Evolutionary conservation across 2,113 vertebrate species (phyloP), one percentile per base, ranked within the genome.

Genomic region (Neotoma lepida): DNA sequence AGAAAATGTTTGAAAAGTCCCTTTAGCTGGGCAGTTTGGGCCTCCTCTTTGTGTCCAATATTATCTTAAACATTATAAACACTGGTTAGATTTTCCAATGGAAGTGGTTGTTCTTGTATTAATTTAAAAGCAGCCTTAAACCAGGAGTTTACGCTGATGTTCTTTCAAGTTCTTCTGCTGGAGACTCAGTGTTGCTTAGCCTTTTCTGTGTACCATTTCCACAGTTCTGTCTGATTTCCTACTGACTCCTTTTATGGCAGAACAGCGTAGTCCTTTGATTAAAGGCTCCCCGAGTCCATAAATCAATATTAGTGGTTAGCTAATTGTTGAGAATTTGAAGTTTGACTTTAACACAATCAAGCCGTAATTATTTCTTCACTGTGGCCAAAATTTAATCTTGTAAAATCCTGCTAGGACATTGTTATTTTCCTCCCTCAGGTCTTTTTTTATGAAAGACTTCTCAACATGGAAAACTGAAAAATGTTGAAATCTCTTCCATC

Each of bases 341-440:
- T 96, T 88, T 97, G 91, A 97, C 96, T 97, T 97, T 97, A 93
- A 91, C 95, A 96, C 88, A 93, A 86, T 97, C 88, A 84, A 54
- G 44, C 95, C 2, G 4, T 90, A 76, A 84, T 97, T 96, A 66
- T 94, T 91, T 95, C 44, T 96, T 51, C 49, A 66, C 66, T 91
- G 77, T 88, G 89, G 64, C 87, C 89, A 95, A 95, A 96, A 96
- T 71, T 46, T 88, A 95, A 94, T 93, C 71, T 51, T 93, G 87
- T 93, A 76, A 95, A 95, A 88, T 93, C 61, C 66, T 96, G 64
- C 88, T 91, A 87, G n/a, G n/a, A 90, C 20, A 4, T 87, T 95
- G 77, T 74, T 51, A 73, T 71, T 89, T 64, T 33, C 51, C 22
- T 4, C 76, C 28, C 51, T 39, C 30, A 20, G 51, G 41, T 61